These are phyloP conservation scores for Meriones psammophilus DNA, from an alignment of 2,797 vertebrate species.

Conservation along the genomic window DNA sequence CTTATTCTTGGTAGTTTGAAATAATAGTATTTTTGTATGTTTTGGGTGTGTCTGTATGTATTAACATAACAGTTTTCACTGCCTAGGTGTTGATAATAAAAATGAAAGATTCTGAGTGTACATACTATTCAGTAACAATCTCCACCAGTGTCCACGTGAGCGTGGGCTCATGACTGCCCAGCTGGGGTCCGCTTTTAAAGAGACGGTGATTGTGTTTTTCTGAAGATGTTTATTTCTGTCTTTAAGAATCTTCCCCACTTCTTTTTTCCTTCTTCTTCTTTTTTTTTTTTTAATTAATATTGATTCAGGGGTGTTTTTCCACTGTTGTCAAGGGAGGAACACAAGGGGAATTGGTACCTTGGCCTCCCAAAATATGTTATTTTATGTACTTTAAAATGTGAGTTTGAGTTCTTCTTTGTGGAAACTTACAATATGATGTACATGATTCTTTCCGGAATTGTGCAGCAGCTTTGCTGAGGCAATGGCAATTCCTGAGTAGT, in stretches of 20 bases:
- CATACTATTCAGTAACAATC: conserved; percentile 93
- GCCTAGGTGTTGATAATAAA: conserved; percentile 97
- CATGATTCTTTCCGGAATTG: conserved; percentile 70
- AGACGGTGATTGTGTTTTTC: conserved; percentile 86
- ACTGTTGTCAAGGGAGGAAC: conserved; percentile 81
- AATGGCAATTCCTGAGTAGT: not conserved
- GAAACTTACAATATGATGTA: conserved; percentile 72
- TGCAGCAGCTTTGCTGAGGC: conserved; percentile 50
- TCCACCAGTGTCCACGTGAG: conserved; percentile 90
- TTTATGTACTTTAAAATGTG: conserved; percentile 76
- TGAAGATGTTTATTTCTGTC: conserved; percentile 63
- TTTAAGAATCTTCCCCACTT: conserved; percentile 48
- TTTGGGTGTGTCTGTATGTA: conserved; percentile 98
- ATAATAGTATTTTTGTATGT: conserved; percentile 99
- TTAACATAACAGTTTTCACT: conserved; percentile 96
- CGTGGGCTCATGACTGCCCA: conserved; percentile 89
- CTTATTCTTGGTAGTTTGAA: conserved; percentile 99
- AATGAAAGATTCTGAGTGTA: conserved; percentile 91
- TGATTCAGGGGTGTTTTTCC: conserved; percentile 84
- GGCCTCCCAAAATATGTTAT: conserved; percentile 73
- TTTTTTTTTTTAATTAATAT: conserved; percentile 73
- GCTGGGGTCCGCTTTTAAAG: conserved; percentile 88
- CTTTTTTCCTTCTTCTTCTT: conserved; percentile 35
- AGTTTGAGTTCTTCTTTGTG: conserved; percentile 77
- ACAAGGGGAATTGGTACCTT: conserved; percentile 66